phyloP scores from a whole-genome alignment of 2,113 vertebrate genomes.

The Microtus montanus region DNA sequence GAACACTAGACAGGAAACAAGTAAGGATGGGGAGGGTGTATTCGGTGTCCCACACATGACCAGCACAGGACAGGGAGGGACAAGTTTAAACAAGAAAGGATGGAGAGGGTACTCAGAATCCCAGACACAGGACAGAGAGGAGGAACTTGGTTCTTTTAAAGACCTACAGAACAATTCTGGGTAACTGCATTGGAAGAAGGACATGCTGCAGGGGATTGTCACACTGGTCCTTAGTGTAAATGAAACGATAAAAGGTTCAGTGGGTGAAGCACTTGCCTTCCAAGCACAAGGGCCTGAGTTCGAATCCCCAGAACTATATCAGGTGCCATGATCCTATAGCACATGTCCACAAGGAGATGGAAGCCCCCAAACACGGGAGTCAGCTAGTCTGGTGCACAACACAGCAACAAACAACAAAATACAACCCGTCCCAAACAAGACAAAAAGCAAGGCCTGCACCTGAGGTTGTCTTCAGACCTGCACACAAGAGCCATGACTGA shows the following conservation, averaged over 20 bases:
- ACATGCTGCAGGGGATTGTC: neutral
- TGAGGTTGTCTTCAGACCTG: neutral
- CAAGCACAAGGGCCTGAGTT: neutral
- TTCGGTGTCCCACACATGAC: fast-evolving
- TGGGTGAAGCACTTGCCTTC: neutral
- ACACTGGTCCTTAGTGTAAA: too few species aligned
- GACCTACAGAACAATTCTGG: neutral
- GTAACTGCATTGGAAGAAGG: neutral
- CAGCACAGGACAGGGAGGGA: too few species aligned
- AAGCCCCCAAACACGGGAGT: neutral
- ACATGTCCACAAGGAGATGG: neutral
- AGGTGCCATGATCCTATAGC: neutral
- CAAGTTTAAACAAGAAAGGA: too few species aligned
- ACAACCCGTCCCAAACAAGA: neutral
- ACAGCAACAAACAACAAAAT: neutral
- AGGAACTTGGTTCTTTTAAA: neutral
- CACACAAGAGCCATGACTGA: neutral
- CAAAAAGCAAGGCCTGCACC: neutral
- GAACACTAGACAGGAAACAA: neutral
- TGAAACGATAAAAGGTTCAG: neutral
- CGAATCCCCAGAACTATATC: neutral
- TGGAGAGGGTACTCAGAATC: neutral
- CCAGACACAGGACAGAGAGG: too few species aligned
- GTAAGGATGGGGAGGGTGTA: neutral
- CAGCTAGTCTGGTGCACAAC: neutral